Evolutionary conservation across 2,888 invertebrate genomes (phyloP).

Genomic region (Chloroclysta siterata): DNA sequence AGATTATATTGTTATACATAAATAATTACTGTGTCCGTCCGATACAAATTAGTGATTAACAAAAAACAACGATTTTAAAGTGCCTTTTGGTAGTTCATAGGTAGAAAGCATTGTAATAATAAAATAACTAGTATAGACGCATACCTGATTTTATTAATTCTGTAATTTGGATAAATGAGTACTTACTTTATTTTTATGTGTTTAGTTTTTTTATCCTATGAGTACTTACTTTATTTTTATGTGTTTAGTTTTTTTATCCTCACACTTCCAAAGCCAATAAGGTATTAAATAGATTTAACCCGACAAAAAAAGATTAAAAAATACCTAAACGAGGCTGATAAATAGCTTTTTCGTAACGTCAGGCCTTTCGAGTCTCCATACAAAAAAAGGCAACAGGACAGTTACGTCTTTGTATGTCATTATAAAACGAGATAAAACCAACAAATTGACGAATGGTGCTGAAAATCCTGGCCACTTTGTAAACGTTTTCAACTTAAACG

Average conservation of each 20-base stretch:
- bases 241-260: not conserved
- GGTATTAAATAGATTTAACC: too few relatives aligned
- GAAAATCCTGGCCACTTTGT: too few relatives aligned
- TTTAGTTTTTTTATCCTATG: conserved; percentile 15
- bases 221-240: conserved; percentile 15
- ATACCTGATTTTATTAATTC: conserved; percentile 39
- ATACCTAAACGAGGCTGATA: too few relatives aligned
- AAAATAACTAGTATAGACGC: conserved; percentile 14
- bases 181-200: conserved; percentile 16
- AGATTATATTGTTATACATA: not conserved
- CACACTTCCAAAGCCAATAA: too few relatives aligned
- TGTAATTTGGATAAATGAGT: conserved; percentile 35
- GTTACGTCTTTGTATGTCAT: too few relatives aligned
- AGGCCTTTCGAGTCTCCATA: too few relatives aligned
- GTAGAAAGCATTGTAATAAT: not conserved
- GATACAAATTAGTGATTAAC: conserved; percentile 8
- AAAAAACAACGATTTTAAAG: conserved; percentile 40
- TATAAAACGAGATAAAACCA: too few relatives aligned
- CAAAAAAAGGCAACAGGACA: too few relatives aligned
- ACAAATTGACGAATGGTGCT: too few relatives aligned
- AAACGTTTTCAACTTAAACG: too few relatives aligned
- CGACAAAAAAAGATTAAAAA: too few relatives aligned
- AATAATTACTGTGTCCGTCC: conserved; percentile 14
- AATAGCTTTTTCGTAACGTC: too few relatives aligned
- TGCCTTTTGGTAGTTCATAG: conserved; percentile 32